phyloP scores from a whole-genome alignment of 1,140 invertebrate genomes.

The Drosophila pectinifera region DNA sequence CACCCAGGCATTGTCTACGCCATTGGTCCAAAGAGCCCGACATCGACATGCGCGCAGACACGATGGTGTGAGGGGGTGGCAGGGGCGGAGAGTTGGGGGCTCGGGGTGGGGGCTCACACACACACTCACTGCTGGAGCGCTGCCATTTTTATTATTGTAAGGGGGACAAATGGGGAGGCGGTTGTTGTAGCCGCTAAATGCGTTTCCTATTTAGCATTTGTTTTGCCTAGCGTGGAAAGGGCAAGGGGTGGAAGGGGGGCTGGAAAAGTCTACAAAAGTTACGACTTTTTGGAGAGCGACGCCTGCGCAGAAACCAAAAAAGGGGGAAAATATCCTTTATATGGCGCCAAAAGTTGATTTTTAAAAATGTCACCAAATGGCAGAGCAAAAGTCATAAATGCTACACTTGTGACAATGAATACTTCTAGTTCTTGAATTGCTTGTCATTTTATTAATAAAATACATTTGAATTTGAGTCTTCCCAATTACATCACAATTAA shows the following conservation, averaged over 20 bases:
- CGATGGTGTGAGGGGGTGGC: slow-evolving; percentile 2
- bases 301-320: slow-evolving; percentile 51
- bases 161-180: slow-evolving; percentile 3
- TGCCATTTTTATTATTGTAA: slow-evolving; percentile 72
- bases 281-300: slow-evolving; percentile 56
- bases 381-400: not conserved
- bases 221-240: slow-evolving; percentile 15
- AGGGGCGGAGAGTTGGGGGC: slow-evolving; percentile 7
- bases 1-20: slow-evolving; percentile 71
- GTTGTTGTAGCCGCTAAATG: slow-evolving; percentile 32
- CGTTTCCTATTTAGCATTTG: slow-evolving; percentile 46
- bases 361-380: slow-evolving; percentile 7
- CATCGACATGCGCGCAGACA: slow-evolving; percentile 74
- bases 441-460: not conserved
- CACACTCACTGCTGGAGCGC: slow-evolving; percentile 43
- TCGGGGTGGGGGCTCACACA: not conserved
- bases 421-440: not conserved
- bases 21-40: slow-evolving; percentile 69
- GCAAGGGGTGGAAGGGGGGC: not conserved
- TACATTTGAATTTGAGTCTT: not conserved
- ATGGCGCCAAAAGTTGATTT: slow-evolving; percentile 58
- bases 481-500: too few species aligned
- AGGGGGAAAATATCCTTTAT: slow-evolving; percentile 1
- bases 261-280: slow-evolving; percentile 58
- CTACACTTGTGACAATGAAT: not conserved